Evolutionary conservation across 1,140 invertebrate species (phyloP), one percentile per base, ranked within the genome.

Genomic region (Drosophila nikananu): DNA sequence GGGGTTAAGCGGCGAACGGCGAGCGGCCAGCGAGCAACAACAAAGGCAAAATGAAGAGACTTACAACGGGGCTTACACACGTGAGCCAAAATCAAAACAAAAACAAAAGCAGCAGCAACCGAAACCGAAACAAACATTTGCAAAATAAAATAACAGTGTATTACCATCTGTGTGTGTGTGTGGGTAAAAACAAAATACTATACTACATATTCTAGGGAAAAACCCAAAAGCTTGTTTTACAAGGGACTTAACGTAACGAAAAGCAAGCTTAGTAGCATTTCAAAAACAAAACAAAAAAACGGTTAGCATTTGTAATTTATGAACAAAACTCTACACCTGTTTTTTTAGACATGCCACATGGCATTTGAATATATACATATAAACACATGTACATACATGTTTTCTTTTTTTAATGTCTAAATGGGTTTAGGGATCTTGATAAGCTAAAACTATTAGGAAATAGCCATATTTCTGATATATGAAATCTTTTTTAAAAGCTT

Each of bases 51-150:
- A 68, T 68, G 48, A 70, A 55, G 30, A 64, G 46, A 74, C 71
- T 74, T 61, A 61, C 71, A 61, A 74, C 71, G 32, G 32, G 71
- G 68, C 55, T 74, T 74, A 74, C 67, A 73, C 49, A 54, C 70
- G 44, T 73, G 52, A 27, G 54, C 54, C 46, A 73, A 73, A 74
- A 74, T 73, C 51, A 73, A 44, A 74, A 73, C 55, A 60, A 72
- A 72, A 46, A n/a, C 51, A 72, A 70, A 72, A 59, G 39, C 48
- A 58, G 17, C 17, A 13, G 46, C 9, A 48, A 35, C 61, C 17
- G 27, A 62, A 37, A 60, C 12, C 44, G 12, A 58, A 68, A 41
- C 39, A 62, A 54, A 37, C 62, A 49, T 21, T 23, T 13, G 3
- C 21, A 44, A 58, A 41, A 76, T 37, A 66, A 21, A 27, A 44